Evolutionary conservation across 2,888 invertebrate species (phyloP).

Genomic region (Trissonchulus sp.): DNA sequence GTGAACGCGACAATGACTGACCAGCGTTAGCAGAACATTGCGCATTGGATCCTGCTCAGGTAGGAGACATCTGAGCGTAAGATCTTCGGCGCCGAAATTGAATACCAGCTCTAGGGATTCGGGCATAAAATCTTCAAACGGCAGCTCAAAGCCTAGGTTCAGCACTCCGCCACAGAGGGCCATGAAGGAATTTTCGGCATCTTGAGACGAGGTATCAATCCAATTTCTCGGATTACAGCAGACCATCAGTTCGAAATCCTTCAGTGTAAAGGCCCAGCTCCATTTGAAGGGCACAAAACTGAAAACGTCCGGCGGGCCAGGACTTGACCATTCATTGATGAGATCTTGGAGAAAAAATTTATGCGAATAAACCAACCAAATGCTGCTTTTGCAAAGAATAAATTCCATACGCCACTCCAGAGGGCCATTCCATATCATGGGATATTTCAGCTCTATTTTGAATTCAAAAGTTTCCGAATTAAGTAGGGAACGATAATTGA

Average conservation of each 20-base stretch:
- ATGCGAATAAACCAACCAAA: constrained; percentile 32
- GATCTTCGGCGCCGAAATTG: constrained; percentile 37
- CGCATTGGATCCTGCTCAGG: constrained; percentile 36
- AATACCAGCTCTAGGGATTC: constrained; percentile 78
- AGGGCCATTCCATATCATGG: constrained; percentile 88
- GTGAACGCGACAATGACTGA: background rate
- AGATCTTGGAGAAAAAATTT: constrained; percentile 62
- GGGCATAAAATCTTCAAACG: constrained; percentile 88
- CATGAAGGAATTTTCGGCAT: constrained; percentile 86
- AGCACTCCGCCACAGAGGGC: constrained; percentile 88
- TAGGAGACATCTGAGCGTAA: constrained; percentile 33
- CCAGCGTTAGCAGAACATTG: constrained; percentile 33
- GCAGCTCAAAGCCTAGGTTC: constrained; percentile 84
- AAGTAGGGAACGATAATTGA: constrained; percentile 82
- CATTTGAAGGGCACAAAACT: constrained; percentile 95
- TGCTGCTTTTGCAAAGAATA: background rate
- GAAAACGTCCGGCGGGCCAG: constrained; percentile 70
- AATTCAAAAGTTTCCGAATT: constrained; percentile 92
- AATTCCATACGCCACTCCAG: constrained; percentile 61
- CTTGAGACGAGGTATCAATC: constrained; percentile 73
- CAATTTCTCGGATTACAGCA: constrained; percentile 94
- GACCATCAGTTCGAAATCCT: constrained; percentile 89
- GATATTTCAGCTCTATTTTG: constrained; percentile 78
- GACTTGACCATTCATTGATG: constrained; percentile 79
- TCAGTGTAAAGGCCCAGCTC: constrained; percentile 79